phyloP scores from a whole-genome alignment of 2,888 invertebrate species.

The Lottia scabra region DNA sequence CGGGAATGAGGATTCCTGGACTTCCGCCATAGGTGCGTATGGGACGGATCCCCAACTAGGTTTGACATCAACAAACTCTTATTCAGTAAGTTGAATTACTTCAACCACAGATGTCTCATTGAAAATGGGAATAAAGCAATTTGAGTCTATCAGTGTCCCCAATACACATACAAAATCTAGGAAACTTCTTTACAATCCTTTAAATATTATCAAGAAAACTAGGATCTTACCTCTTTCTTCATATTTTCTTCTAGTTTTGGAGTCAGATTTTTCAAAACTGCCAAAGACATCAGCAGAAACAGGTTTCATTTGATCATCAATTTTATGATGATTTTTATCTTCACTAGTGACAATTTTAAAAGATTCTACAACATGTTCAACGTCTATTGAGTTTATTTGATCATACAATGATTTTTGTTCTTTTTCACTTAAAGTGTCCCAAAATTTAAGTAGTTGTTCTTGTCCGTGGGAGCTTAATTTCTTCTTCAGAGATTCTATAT shows the following conservation, averaged over 20 bases:
- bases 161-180: too few species aligned
- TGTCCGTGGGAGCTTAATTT: constrained; percentile 77
- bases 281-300: constrained; percentile 85
- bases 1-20: too few species aligned
- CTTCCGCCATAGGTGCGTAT: too few species aligned
- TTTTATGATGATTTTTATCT: constrained; percentile 71
- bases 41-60: too few species aligned
- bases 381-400: constrained; percentile 75
- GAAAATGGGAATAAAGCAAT: too few species aligned
- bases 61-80: too few species aligned
- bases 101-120: too few species aligned
- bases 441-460: constrained; percentile 85
- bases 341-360: constrained; percentile 71
- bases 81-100: too few species aligned
- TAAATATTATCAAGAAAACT: not conserved
- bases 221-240: constrained; percentile 75
- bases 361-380: constrained; percentile 78
- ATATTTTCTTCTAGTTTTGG: constrained; percentile 77
- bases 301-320: constrained; percentile 86
- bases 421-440: constrained; percentile 78
- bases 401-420: constrained; percentile 74
- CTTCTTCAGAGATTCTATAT: constrained; percentile 35
- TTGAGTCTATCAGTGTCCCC: too few species aligned
- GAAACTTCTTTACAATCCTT: too few species aligned
- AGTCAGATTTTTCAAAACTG: constrained; percentile 78